Conservation (phyloP, 2,797 vertebrate genomes). For the Zalophus californianus region DNA sequence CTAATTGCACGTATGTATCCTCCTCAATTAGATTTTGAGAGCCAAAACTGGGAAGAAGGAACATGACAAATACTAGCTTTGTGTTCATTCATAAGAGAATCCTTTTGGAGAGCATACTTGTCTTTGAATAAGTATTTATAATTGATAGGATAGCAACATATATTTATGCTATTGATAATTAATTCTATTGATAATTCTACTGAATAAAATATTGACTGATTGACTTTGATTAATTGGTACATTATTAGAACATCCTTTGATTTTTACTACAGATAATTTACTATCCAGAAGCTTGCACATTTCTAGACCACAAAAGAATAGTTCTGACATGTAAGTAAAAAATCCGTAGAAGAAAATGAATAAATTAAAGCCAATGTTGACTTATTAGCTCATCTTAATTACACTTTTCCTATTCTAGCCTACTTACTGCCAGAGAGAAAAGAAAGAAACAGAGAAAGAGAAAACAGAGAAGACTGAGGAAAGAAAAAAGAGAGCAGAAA, state of each 20-base stretch:
- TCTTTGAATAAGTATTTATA: not conserved
- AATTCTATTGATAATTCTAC: not conserved
- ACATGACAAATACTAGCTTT: not conserved
- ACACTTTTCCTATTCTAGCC: not conserved
- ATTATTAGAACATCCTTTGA: not conserved
- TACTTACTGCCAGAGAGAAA: not conserved
- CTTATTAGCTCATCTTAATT: not conserved
- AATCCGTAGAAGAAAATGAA: not conserved
- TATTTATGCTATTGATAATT: not conserved
- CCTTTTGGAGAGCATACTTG: not conserved
- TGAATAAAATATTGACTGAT: not conserved
- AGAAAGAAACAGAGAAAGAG: not conserved
- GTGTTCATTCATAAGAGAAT: not conserved
- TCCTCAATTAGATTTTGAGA: not conserved
- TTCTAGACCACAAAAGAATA: not conserved
- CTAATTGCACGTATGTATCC: not conserved
- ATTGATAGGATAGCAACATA: not conserved
- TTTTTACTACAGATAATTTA: not conserved
- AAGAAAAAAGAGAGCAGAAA: not conserved
- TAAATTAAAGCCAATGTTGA: not conserved
- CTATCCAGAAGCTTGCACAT: not conserved
- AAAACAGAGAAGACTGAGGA: not conserved
- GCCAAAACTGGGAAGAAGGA: not conserved
- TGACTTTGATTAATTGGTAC: not conserved
- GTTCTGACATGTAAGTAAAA: not conserved